Evolutionary conservation across 2,888 invertebrate genomes (phyloP), one percentile per base, ranked within the genome.

Genomic region (Pyrrhosoma nymphula): DNA sequence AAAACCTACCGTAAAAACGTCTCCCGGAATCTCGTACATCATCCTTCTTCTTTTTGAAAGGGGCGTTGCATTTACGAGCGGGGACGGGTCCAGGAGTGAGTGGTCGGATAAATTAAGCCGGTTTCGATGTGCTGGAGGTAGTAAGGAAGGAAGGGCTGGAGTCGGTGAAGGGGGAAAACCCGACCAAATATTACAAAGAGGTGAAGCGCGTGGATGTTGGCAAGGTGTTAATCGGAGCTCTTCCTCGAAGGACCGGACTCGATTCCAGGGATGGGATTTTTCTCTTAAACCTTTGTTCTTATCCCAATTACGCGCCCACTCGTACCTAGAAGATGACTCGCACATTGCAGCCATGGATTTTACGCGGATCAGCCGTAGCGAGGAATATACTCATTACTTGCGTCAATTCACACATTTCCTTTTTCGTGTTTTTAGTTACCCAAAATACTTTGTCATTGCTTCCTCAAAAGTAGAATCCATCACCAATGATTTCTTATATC

Each of bases 1-100:
- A 82, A 82, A 82, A 82, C 35, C 82, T n/a, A n/a, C 82, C 35
- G 82, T 82, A 82, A 82, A 82, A 82, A 82, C 35, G 82, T 82
- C 82, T 82, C 82, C 82, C 8, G 82, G 82, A 82, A 82, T 82
- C 82, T 82, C 82, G 82, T 82, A 14, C 82, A 82, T 82, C 82
- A 82, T 82, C 18, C 82, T 30, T 69, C 69, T 26, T 69, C 69
- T n/a, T 26, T 47, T 23, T 14, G 16, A 1, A 18, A 82, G 35
- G 82, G 82, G 82, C 82, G 82, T 82, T 35, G 82, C 82, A 26
- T 82, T 82, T 82, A 35, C 30, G 30, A 35, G 3, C 16, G 30
- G 82, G 30, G 30, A 82, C 82, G 82, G 82, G 82, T 82, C 82
- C 82, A 35, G 35, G 30, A 82, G 35, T 16, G 82, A 82, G 82